phyloP scores from a whole-genome alignment of 2,113 vertebrate genomes.

The Paratilapia polleni region DNA sequence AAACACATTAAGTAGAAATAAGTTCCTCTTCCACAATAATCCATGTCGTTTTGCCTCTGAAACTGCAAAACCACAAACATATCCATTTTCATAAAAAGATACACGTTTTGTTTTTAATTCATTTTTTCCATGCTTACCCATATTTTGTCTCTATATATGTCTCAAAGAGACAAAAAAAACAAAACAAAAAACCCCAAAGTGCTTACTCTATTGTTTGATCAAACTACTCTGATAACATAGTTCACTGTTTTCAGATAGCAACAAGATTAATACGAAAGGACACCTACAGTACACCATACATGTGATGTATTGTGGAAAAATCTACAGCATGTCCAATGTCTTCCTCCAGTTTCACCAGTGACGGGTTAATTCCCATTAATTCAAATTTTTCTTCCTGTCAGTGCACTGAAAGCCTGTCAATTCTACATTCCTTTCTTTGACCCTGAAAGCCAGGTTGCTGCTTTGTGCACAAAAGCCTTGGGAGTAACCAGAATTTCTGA shows the following conservation, averaged over 20 bases:
- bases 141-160: neutral
- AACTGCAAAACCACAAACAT: neutral
- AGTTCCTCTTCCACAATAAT: neutral
- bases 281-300: neutral
- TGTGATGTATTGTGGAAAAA: neutral
- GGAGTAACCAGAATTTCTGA: no score
- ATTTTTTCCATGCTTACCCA: conserved; percentile 16
- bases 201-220: neutral
- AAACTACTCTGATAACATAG: neutral
- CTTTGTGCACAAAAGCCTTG: neutral
- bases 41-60: neutral
- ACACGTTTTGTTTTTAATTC: conserved; percentile 13
- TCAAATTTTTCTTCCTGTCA: no score
- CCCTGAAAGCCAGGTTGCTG: neutral
- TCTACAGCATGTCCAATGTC: neutral
- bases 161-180: neutral
- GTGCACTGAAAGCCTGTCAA: neutral
- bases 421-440: neutral
- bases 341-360: neutral
- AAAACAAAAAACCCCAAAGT: no score
- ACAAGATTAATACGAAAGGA: neutral
- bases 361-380: neutral
- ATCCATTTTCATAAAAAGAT: conserved; percentile 24
- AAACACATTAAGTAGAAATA: neutral
- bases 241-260: neutral